Conservation (phyloP, 2,888 invertebrate species). For the Rhingia rostrata region DNA sequence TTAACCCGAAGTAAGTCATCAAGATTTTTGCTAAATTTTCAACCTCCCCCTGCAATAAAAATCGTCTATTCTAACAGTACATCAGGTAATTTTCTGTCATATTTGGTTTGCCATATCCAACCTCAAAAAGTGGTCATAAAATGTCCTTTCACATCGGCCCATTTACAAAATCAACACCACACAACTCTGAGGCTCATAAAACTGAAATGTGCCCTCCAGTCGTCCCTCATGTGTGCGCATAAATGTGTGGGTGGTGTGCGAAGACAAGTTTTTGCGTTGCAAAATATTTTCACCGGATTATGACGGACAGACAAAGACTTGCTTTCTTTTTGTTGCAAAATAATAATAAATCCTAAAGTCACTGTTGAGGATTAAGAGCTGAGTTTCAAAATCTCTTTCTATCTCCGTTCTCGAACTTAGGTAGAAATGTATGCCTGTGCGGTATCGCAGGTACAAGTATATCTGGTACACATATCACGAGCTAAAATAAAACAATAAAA, state of each 20-base stretch:
- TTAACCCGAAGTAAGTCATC: no score
- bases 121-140: conserved; percentile 18
- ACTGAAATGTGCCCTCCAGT: not conserved
- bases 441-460: conserved; percentile 34
- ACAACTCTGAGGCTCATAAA: conserved; percentile 1
- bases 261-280: conserved; percentile 58
- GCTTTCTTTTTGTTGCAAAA: conserved; percentile 67
- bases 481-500: conserved; percentile 42
- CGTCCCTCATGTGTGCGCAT: not conserved
- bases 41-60: no score
- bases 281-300: conserved; percentile 72
- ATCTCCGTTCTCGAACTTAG: conserved; percentile 32
- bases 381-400: conserved; percentile 37
- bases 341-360: conserved; percentile 69
- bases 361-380: conserved; percentile 67
- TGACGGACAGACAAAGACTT: conserved; percentile 61
- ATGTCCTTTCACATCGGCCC: conserved; percentile 18
- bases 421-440: conserved; percentile 39
- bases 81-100: conserved; percentile 2
- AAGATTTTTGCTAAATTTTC: no score
- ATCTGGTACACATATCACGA: conserved; percentile 1
- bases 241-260: conserved; percentile 29
- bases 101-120: not conserved
- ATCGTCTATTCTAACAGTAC: not conserved
- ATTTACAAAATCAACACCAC: conserved; percentile 28